Conservation (phyloP, 2,888 invertebrate species). For the Aphidoletes aphidimyza region DNA sequence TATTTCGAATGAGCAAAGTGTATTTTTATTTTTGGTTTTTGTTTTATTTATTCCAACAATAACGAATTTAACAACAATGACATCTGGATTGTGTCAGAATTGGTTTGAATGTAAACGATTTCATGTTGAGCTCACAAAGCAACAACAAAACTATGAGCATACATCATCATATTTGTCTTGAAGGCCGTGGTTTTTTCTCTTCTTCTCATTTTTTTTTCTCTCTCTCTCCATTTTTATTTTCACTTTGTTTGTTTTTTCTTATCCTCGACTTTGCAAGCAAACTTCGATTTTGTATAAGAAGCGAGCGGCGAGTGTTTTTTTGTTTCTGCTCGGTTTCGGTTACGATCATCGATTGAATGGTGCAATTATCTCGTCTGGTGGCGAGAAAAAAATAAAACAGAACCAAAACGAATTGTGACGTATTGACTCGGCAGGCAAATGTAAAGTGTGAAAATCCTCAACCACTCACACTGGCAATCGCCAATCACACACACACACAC, state of each 20-base stretch:
- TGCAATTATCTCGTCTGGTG: not conserved
- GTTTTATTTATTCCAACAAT: too few species aligned
- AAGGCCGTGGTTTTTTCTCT: not conserved
- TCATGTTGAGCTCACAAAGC: too few species aligned
- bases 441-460: not conserved
- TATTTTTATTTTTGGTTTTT: not conserved
- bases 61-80: not conserved
- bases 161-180: not conserved
- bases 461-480: not conserved
- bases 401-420: not conserved
- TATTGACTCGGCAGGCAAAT: not conserved
- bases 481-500: too few species aligned
- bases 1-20: too few species aligned
- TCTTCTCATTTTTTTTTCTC: not conserved
- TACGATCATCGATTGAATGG: not conserved
- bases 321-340: too few species aligned
- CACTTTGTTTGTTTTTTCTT: too few species aligned
- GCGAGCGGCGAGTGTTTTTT: too few species aligned
- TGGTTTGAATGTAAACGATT: not conserved
- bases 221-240: not conserved
- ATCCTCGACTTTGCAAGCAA: too few species aligned
- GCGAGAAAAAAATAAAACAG: not conserved
- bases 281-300: too few species aligned
- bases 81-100: constrained; percentile 19
- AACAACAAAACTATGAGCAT: constrained; percentile 8